Percentiles rank a stretch among this genome's conserved stretches.
Evolutionary conservation across 2,888 invertebrate species (phyloP).

Genomic region (Trisateles emortualis): DNA sequence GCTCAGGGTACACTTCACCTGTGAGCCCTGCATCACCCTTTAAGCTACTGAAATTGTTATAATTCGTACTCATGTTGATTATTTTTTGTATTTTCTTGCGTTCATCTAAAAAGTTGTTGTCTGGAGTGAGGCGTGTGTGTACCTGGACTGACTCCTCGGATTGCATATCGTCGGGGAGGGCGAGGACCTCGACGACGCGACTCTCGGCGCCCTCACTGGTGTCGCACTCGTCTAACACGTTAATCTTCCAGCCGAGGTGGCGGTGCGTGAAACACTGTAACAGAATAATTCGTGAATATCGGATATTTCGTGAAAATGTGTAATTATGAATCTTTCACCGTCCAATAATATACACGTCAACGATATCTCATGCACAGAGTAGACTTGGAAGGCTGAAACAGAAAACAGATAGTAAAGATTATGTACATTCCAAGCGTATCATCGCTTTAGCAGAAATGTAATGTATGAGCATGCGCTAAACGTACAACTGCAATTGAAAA

Average conservation of each 20-base stretch:
- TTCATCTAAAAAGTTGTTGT: conserved; percentile 83
- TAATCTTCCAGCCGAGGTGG: conserved; percentile 98
- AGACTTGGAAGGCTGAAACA: conserved; percentile 85
- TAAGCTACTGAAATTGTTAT: conserved; percentile 84
- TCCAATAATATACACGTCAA: conserved; percentile 55
- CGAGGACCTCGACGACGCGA: conserved; percentile 75
- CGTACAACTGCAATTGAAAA: conserved; percentile 1
- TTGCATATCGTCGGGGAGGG: conserved; percentile 69
- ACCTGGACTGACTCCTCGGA: conserved; percentile 88
- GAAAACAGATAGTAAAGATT: conserved; percentile 81
- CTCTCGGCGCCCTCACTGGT: conserved; percentile 85
- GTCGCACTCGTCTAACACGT: conserved; percentile 94
- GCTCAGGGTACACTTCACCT: conserved; percentile 63
- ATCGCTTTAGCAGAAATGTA: conserved; percentile 30
- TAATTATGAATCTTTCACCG: conserved; percentile 60
- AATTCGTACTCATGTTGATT: conserved; percentile 81
- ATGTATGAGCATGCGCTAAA: conserved; percentile 20
- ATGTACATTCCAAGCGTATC: conserved; percentile 68
- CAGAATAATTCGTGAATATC: conserved; percentile 27
- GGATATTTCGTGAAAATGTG: conserved; percentile 1
- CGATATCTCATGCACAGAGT: conserved; percentile 81
- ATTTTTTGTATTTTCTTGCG: conserved; percentile 77
- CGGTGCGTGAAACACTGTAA: conserved; percentile 96
- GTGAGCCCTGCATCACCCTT: conserved; percentile 64
- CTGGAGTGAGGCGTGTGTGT: conserved; percentile 88